Conservation (phyloP, 2,797 vertebrate genomes). For the Anisognathus igniventris region DNA sequence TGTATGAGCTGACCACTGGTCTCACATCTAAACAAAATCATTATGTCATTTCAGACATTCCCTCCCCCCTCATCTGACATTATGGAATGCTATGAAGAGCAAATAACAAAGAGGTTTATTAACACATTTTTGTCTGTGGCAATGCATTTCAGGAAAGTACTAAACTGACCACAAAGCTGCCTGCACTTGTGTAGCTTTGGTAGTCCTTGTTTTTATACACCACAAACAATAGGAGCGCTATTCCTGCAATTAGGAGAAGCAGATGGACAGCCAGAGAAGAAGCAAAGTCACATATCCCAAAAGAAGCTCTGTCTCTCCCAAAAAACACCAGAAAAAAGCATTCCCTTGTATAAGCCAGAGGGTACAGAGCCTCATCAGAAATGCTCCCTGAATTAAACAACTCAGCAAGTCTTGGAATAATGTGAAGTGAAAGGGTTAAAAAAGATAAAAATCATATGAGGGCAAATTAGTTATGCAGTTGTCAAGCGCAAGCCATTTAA, state of each 20-base stretch:
- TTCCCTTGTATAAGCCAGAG: neutral
- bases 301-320: neutral
- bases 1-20: neutral
- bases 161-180: neutral
- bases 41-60: neutral
- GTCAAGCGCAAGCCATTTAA: neutral
- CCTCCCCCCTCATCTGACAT: neutral
- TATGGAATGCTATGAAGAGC: neutral
- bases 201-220: neutral
- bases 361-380: neutral
- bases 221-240: neutral
- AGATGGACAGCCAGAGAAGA: neutral
- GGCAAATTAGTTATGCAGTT: neutral
- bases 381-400: neutral
- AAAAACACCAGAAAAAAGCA: neutral
- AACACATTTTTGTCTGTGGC: neutral
- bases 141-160: neutral
- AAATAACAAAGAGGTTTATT: neutral
- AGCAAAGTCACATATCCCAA: neutral
- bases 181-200: neutral
- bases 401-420: neutral
- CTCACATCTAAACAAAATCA: neutral
- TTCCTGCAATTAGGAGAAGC: neutral
- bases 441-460: neutral
- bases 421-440: neutral